These are phyloP conservation scores for Nephrocerus scutellatus DNA, from an alignment of 2,888 invertebrate species.

Conservation along the genomic window DNA sequence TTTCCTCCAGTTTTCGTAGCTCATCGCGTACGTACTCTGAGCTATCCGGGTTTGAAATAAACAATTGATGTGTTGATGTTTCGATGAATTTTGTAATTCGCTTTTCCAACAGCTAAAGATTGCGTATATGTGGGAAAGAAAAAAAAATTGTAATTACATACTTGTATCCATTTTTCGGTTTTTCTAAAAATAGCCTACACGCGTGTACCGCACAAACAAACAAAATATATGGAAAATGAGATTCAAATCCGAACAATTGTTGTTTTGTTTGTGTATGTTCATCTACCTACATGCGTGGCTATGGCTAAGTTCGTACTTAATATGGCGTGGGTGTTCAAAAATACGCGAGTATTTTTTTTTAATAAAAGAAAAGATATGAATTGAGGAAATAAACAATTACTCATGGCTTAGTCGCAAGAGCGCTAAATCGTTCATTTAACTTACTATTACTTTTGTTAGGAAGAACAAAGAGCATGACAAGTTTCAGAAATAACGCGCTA, in stretches of 20 bases:
- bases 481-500: too few species aligned
- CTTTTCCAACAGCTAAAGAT: conserved; percentile 62
- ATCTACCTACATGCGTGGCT: conserved; percentile 1
- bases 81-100: conserved; percentile 63
- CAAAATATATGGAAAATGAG: conserved; percentile 1
- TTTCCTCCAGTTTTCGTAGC: conserved; percentile 55
- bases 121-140: too few species aligned
- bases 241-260: conserved; percentile 2
- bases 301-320: conserved; percentile 13
- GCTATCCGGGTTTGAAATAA: conserved; percentile 49
- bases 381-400: too few species aligned
- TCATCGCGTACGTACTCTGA: conserved; percentile 58
- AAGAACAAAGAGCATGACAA: too few species aligned
- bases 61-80: conserved; percentile 56
- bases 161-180: too few species aligned
- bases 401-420: too few species aligned
- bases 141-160: conserved; percentile 9
- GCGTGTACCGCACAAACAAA: conserved; percentile 2
- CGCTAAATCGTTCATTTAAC: too few species aligned
- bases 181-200: too few species aligned
- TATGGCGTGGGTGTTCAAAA: too few species aligned
- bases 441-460: too few species aligned
- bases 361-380: too few species aligned
- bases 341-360: too few species aligned
- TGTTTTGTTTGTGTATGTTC: conserved; percentile 8